Percentiles rank a stretch among this genome's conserved stretches.
Conservation (phyloP, 2,113 vertebrate species). For the Chaetorhynchus papuensis region DNA sequence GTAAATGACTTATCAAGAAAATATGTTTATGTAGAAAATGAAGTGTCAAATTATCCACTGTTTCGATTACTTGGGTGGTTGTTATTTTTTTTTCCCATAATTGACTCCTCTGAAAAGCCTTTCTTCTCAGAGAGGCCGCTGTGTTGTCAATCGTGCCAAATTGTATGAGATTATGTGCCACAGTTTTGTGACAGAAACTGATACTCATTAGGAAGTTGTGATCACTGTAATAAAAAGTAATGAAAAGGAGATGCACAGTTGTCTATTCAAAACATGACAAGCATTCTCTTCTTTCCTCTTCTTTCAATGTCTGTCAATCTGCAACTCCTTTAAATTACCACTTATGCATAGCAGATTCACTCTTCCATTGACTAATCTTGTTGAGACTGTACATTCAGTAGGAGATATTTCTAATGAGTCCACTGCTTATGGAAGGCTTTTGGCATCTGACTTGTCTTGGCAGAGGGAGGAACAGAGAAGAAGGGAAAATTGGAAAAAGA, state of each 20-base stretch:
- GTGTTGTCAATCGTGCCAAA: slow-evolving; percentile 37
- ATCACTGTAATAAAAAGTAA: slow-evolving; percentile 47
- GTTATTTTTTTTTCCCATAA: slow-evolving; percentile 34
- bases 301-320: slow-evolving; percentile 26
- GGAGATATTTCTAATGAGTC: background rate
- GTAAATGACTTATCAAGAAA: slow-evolving; percentile 42
- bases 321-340: slow-evolving; percentile 16
- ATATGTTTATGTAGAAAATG: slow-evolving; percentile 44
- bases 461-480: background rate
- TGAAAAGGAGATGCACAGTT: slow-evolving; percentile 40
- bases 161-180: slow-evolving; percentile 14
- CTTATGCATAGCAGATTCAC: background rate
- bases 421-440: background rate
- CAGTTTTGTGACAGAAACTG: slow-evolving; percentile 55
- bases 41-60: slow-evolving; percentile 36
- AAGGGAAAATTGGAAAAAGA: background rate
- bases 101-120: slow-evolving; percentile 38
- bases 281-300: background rate
- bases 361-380: background rate
- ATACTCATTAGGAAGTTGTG: slow-evolving; percentile 57
- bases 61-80: slow-evolving; percentile 26
- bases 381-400: background rate
- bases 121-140: background rate
- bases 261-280: slow-evolving; percentile 46
- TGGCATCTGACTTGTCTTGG: background rate